Base-by-base conservation (phyloP, 2,888 invertebrate species). In the Lagria hirta region DNA sequence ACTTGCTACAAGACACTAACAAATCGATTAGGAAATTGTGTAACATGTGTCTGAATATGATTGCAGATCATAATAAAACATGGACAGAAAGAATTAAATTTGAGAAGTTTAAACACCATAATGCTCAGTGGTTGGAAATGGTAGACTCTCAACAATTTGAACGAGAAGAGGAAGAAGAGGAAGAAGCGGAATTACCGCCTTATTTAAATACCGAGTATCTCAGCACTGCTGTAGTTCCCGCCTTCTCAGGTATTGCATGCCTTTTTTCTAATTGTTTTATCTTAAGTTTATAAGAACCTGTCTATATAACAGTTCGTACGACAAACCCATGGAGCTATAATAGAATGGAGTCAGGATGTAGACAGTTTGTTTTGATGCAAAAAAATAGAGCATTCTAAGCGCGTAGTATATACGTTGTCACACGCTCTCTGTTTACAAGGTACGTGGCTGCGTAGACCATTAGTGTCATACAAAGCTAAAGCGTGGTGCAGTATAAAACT, bases 121-220 rank as follows among this genome's bases (percentile, higher is more conserved):
- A 99, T 72, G 90, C 92, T 0, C 96, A 98, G 68, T 99, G 98
- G 98, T 75, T 99, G 54, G 92, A 94, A 62, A 96, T 97, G 86
- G 92, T 98, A 21, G 93, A 95, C 71, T 76, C 77, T 45, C 80
- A 81, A 49, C 75, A 77, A 47, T 58, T 71, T 23, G 68, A 68
- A 20, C 66, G 64, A 1, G 69, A 73, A 24, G 68, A 66, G 32
- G 77, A 77, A 27, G 79, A 75, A 27, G 84, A 83, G 53, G 77
- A 73, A 27, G 84, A 84, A 55, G 80, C 81, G 51, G 84, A 83
- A 61, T 70, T 87, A 55, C 85, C 87, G 44, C 84, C 86, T 1
- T 87, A 86, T 72, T 77, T 87, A 53, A 83, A 83, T 58, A 84
- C 84, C 7, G 86, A 87, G 64, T 83, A 70, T 58, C 56, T 73